phyloP scores from a whole-genome alignment of 2,797 vertebrate species.

The Esox lucius region DNA sequence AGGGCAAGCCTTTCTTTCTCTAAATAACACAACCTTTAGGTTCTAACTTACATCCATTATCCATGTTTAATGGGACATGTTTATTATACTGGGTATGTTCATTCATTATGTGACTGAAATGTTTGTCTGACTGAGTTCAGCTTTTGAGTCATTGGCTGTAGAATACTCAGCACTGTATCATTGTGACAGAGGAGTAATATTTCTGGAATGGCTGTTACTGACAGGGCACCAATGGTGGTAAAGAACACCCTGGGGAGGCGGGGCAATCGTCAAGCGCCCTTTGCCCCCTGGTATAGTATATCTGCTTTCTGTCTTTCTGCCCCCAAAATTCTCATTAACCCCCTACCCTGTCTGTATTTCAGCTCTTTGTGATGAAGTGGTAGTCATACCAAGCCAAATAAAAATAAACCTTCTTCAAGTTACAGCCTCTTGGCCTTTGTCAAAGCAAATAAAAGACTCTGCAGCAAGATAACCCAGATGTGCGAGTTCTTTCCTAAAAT shows the following conservation, averaged over 20 bases:
- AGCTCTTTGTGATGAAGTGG: neutral
- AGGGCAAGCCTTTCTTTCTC: neutral
- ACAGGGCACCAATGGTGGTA: conserved; percentile 67
- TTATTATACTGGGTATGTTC: no score
- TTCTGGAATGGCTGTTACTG: conserved; percentile 59
- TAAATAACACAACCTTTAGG: neutral
- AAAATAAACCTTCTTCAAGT: neutral
- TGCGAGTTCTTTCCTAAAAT: no score
- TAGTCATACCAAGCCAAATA: neutral
- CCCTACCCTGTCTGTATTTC: neutral
- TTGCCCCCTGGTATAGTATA: conserved; percentile 74
- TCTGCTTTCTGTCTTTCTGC: conserved; percentile 39
- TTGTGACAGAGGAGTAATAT: conserved; percentile 4
- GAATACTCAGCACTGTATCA: neutral
- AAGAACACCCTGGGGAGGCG: conserved; percentile 63
- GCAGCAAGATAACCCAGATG: no score
- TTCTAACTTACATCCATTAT: no score
- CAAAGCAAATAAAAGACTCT: no score
- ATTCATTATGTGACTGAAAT: neutral
- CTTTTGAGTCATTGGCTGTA: neutral
- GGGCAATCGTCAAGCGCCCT: conserved; percentile 58
- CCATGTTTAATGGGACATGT: no score
- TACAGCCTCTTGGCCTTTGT: no score
- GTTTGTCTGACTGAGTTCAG: neutral
- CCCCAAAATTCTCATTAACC: neutral